Percentiles rank a stretch among this genome's conserved stretches.
These are phyloP conservation scores for Andrena minutula DNA, from an alignment of 2,888 invertebrate species.

Conservation along the genomic window DNA sequence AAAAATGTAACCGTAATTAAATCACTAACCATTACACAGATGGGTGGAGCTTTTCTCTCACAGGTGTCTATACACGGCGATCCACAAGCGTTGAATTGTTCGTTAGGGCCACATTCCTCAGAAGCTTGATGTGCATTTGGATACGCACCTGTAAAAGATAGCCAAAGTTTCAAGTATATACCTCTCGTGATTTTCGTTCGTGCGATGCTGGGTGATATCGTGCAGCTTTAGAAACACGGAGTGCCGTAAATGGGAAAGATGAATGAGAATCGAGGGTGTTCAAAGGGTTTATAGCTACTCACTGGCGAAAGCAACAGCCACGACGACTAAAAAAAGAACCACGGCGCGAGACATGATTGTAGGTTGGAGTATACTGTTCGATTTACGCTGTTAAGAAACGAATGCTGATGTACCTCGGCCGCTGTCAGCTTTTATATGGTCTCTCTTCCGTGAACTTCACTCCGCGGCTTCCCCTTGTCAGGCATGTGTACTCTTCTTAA, in stretches of 20 bases:
- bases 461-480: background rate
- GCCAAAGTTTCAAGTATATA: background rate
- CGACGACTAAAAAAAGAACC: slow-evolving; percentile 46
- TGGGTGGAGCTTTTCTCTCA: background rate
- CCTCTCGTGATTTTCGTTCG: background rate
- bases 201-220: too few species aligned
- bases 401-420: slow-evolving; percentile 8
- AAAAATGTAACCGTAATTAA: background rate
- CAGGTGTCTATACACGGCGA: slow-evolving; percentile 47
- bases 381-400: slow-evolving; percentile 12
- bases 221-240: too few species aligned
- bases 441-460: slow-evolving; percentile 29
- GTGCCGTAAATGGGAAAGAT: too few species aligned
- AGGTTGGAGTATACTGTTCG: background rate
- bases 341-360: slow-evolving; percentile 50
- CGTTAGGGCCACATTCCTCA: slow-evolving; percentile 53
- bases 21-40: slow-evolving; percentile 57
- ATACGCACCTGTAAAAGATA: slow-evolving; percentile 38
- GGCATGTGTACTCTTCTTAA: slow-evolving; percentile 1
- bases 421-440: slow-evolving; percentile 57
- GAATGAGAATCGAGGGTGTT: background rate
- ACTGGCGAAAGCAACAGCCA: slow-evolving; percentile 47
- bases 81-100: slow-evolving; percentile 50
- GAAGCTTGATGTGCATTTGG: background rate
- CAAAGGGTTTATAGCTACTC: slow-evolving; percentile 34